phyloP scores from a whole-genome alignment of 35 echinoderm and acorn worm species.

The Apostichopus californicus region DNA sequence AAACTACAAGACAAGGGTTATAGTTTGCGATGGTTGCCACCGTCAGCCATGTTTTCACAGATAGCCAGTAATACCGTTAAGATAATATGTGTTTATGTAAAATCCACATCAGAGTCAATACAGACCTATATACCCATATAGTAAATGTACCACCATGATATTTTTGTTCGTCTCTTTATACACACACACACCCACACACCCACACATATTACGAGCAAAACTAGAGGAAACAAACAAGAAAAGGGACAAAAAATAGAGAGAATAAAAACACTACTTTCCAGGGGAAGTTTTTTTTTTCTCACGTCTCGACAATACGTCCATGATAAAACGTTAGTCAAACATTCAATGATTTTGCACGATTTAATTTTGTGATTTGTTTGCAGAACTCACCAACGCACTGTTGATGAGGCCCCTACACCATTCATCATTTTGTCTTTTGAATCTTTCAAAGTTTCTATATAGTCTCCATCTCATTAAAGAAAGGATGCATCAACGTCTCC shows the following conservation, averaged over 20 bases:
- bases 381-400: constrained; percentile 36
- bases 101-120: too few relatives aligned
- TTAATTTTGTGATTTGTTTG: constrained; percentile 59
- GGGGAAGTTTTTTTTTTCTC: too few relatives aligned
- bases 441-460: background rate
- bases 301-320: background rate
- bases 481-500: constrained; percentile 49
- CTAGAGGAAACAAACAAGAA: background rate
- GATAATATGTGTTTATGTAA: too few relatives aligned
- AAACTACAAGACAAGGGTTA: too few relatives aligned
- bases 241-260: background rate
- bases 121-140: too few relatives aligned
- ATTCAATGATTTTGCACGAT: constrained; percentile 47
- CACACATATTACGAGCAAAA: too few relatives aligned
- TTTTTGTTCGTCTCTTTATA: too few relatives aligned
- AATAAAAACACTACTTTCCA: background rate
- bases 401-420: constrained; percentile 52
- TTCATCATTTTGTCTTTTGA: constrained; percentile 44
- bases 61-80: too few relatives aligned
- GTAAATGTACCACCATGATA: too few relatives aligned
- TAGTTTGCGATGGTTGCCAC: too few relatives aligned
- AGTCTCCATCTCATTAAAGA: constrained; percentile 51
- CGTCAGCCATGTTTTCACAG: too few relatives aligned
- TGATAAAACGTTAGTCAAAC: constrained; percentile 41
- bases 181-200: too few relatives aligned